Percentiles rank a stretch among this genome's conserved stretches.
These are phyloP conservation scores for Pycnonotus jocosus DNA, from an alignment of 2,113 vertebrate species.

Conservation along the genomic window DNA sequence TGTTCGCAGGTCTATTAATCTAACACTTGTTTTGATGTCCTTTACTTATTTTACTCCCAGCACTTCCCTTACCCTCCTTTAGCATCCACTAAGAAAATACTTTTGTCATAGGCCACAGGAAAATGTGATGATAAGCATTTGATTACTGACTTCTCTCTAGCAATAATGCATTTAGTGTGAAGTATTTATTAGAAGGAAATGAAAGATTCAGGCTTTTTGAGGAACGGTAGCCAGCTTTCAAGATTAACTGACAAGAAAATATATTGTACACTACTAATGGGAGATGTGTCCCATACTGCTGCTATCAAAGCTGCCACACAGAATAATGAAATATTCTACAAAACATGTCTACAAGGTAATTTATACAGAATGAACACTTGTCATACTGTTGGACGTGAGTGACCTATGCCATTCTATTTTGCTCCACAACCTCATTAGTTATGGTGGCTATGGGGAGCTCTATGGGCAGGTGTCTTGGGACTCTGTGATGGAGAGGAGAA, in stretches of 20 bases:
- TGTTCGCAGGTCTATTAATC: neutral
- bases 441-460: neutral
- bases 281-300: constrained; percentile 28
- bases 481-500: constrained; percentile 39
- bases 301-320: constrained; percentile 27
- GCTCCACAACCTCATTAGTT: constrained; percentile 59
- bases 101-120: neutral
- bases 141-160: constrained; percentile 21
- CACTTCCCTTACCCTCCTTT: neutral
- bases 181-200: constrained; percentile 64
- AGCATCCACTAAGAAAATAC: neutral
- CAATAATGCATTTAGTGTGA: constrained; percentile 39
- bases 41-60: neutral
- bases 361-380: constrained; percentile 26
- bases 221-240: constrained; percentile 14
- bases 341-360: constrained; percentile 53
- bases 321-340: constrained; percentile 64
- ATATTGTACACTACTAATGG: constrained; percentile 42
- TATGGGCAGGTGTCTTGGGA: constrained; percentile 55
- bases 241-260: constrained; percentile 70
- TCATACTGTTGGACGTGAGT: constrained; percentile 39
- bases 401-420: constrained; percentile 26
- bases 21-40: neutral
- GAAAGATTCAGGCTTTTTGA: constrained; percentile 49
- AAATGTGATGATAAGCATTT: constrained; percentile 27